Evolutionary conservation across 1,140 invertebrate genomes (phyloP).

Genomic region (Caenorhabditis tropicalis): DNA sequence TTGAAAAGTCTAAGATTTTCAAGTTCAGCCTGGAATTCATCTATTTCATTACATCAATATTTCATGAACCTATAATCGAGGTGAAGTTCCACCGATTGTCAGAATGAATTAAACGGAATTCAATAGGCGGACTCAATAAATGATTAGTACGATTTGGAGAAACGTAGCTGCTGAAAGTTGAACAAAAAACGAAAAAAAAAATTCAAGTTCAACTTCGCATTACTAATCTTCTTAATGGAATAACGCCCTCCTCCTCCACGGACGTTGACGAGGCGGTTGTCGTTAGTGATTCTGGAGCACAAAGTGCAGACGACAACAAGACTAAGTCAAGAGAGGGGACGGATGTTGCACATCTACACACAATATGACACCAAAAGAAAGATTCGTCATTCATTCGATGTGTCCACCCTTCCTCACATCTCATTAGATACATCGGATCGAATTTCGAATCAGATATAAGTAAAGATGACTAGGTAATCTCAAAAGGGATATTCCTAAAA

Average conservation of each 20-base stretch:
- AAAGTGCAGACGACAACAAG: constrained; percentile 15
- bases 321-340: background rate
- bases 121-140: background rate
- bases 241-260: background rate
- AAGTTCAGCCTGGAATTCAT: too few species aligned
- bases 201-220: background rate
- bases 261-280: background rate
- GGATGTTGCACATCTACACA: background rate
- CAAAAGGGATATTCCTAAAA: background rate
- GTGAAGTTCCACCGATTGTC: background rate
- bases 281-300: constrained; percentile 36
- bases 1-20: too few species aligned
- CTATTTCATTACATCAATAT: too few species aligned
- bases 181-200: background rate
- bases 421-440: constrained; percentile 8
- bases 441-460: constrained; percentile 28
- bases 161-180: background rate
- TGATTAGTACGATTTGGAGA: background rate
- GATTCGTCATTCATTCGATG: background rate
- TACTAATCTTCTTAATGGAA: constrained; percentile 32
- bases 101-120: background rate
- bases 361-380: constrained; percentile 10
- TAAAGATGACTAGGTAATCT: background rate
- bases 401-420: background rate
- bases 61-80: background rate